Base-by-base conservation (phyloP, 1,140 invertebrate species). In the Catajapyx aquilonaris region DNA sequence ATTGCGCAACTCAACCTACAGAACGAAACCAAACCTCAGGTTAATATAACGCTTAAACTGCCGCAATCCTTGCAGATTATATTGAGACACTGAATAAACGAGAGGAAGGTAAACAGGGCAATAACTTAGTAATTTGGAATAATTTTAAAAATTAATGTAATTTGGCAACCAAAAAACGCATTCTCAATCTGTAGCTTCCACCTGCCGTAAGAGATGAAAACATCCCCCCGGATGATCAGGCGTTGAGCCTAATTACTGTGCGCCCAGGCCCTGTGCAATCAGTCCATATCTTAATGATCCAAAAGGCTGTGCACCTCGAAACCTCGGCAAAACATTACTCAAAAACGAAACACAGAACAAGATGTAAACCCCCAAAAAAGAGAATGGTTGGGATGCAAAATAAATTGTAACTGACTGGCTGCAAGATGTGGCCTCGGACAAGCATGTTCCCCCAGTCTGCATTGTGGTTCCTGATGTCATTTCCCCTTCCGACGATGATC, bases 211-310 rank as follows among this genome's bases (percentile, higher is more conserved):
- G n/a, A n/a, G n/a, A n/a, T n/a, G n/a, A n/a, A n/a, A n/a, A 73
- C 61, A 17, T 70, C 62, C 37, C 57, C 51, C 52, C 62, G 70
- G 21, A 53, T 68, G 0, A 57, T 57, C 0, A 65, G 58, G 20
- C 68, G 64, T 10, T 56, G 52, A 4, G 62, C 62, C 76, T 83
- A 93, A 32, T 87, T 76, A 1, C 71, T 70, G 32, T 62, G 53
- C 0, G 45, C 40, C 23, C 57, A 55, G 1, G 57, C 56, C 0
- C 48, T 41, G 7, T 56, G 44, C 20, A 44, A 50, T n/a, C 53
- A 44, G 10, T 60, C n/a, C n/a, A n/a, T n/a, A n/a, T n/a, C n/a
- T n/a, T n/a, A n/a, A n/a, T n/a, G n/a, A n/a, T n/a, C n/a, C n/a
- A n/a, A n/a, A n/a, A n/a, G n/a, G n/a, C n/a, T n/a, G n/a, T n/a